A percentile compares a stretch with the other conserved stretches of the same genome.
Evolutionary conservation across 2,113 vertebrate species (phyloP).

Genomic region (Ameiurus melas): DNA sequence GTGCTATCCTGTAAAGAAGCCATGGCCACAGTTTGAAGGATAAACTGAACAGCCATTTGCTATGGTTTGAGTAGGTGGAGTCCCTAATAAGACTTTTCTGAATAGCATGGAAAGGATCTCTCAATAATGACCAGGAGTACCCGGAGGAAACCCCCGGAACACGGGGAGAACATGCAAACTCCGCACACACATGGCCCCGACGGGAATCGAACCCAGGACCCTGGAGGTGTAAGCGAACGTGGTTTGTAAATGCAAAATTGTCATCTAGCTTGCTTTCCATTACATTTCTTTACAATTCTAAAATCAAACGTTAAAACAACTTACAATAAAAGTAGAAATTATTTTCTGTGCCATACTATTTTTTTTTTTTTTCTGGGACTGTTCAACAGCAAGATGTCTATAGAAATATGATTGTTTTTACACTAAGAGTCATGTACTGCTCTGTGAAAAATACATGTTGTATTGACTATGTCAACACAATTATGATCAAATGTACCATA

Average conservation of each 20-base stretch:
- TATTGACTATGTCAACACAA: neutral
- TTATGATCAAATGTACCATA: neutral
- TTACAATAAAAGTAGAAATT: neutral
- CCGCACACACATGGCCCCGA: no score
- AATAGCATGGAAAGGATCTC: neutral
- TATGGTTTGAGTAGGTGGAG: neutral
- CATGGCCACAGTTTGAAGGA: neutral
- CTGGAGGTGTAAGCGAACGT: no score
- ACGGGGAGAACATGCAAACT: no score
- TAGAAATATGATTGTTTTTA: neutral
- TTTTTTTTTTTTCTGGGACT: neutral
- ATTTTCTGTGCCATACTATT: neutral
- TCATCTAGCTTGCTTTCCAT: neutral
- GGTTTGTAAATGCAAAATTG: neutral
- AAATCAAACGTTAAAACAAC: neutral
- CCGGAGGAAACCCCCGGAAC: no score
- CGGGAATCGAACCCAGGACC: no score
- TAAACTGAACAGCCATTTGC: neutral
- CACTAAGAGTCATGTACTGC: neutral
- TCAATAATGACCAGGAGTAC: neutral
- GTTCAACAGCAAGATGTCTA: neutral
- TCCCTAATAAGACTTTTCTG: neutral
- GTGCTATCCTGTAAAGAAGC: neutral
- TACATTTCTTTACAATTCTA: neutral
- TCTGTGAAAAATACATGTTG: neutral